A percentile compares a stretch with the other conserved stretches of the same genome.
These are phyloP conservation scores for Drosophila antonietae DNA, from an alignment of 2,888 invertebrate species.

Conservation along the genomic window DNA sequence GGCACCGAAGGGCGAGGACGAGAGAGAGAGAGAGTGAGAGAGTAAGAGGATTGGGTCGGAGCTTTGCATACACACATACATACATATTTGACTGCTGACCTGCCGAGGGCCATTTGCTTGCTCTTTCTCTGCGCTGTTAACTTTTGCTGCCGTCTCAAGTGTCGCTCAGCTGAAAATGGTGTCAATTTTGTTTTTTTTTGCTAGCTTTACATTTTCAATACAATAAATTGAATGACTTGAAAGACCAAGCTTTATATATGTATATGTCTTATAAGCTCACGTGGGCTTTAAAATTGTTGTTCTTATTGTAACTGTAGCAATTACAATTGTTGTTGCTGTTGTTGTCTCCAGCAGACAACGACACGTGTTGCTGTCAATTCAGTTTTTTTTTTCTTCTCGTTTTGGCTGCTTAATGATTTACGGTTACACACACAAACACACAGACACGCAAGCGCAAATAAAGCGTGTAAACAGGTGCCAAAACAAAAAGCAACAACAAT, in stretches of 20 bases:
- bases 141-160: conserved; percentile 36
- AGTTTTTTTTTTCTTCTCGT: conserved; percentile 24
- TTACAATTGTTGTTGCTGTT: conserved; percentile 30
- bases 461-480: conserved; percentile 68
- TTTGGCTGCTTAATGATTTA: conserved; percentile 50
- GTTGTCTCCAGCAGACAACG: conserved; percentile 37
- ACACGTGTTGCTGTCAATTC: conserved; percentile 64
- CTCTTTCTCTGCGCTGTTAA: not conserved
- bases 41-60: not conserved
- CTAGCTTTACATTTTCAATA: conserved; percentile 44
- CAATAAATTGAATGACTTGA: conserved; percentile 40
- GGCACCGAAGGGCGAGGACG: not conserved
- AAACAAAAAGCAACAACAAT: conserved; percentile 46
- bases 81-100: conserved; percentile 38
- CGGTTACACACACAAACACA: conserved; percentile 37
- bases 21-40: too few species aligned
- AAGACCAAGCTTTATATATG: conserved; percentile 16
- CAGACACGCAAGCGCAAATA: conserved; percentile 17
- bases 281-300: conserved; percentile 33
- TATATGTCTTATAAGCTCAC: conserved; percentile 32
- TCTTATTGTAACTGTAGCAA: conserved; percentile 31
- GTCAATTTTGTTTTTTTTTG: conserved; percentile 34
- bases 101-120: conserved; percentile 8
- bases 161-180: conserved; percentile 38
- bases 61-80: conserved; percentile 9